phyloP scores from a whole-genome alignment of 2,113 vertebrate genomes.

The Brachypteracias leptosomus region DNA sequence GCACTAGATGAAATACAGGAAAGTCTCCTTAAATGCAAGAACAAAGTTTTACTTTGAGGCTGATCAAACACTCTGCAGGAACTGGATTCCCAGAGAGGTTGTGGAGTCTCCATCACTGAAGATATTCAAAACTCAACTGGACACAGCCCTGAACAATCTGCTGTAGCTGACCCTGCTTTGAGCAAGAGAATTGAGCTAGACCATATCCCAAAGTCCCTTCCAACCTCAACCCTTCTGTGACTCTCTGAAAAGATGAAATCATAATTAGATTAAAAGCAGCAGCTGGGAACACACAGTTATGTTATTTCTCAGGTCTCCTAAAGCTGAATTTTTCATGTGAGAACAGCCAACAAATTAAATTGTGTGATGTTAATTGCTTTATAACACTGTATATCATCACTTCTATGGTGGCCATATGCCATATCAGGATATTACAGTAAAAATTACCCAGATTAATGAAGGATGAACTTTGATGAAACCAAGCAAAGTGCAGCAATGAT shows the following conservation, averaged over 20 bases:
- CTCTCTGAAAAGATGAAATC: not conserved
- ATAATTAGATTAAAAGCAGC: not conserved
- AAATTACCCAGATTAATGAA: not conserved
- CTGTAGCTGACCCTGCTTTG: not conserved
- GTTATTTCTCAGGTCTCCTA: not conserved
- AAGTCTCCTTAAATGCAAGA: not conserved
- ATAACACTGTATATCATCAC: not conserved
- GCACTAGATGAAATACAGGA: not conserved
- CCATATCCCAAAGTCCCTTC: not conserved
- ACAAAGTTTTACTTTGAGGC: not conserved
- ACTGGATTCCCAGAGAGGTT: not conserved
- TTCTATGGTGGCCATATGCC: not conserved
- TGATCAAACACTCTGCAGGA: not conserved
- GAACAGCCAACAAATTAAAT: not conserved
- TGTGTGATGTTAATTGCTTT: not conserved
- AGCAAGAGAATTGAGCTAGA: not conserved
- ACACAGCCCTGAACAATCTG: not conserved
- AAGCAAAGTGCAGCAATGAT: not conserved
- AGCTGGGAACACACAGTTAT: not conserved
- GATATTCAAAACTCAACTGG: not conserved
- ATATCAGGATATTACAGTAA: not conserved
- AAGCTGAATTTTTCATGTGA: not conserved
- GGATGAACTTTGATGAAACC: not conserved
- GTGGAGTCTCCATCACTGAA: not conserved
- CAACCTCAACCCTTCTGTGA: not conserved